phyloP scores from a whole-genome alignment of 2,888 invertebrate genomes.

The Acleris emargana region DNA sequence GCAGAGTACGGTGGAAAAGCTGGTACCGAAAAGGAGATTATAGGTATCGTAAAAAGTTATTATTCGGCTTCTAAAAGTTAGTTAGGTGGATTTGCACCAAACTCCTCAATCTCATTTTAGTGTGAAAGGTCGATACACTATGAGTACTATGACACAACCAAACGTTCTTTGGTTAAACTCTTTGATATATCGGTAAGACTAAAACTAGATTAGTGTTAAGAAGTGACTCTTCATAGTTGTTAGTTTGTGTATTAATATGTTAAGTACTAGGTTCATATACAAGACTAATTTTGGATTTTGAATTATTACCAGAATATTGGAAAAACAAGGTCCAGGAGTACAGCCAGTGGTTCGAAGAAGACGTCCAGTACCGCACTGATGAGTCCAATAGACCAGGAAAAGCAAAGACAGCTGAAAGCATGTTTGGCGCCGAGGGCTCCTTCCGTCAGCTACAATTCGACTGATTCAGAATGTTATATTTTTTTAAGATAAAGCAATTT shows the following conservation, averaged over 20 bases:
- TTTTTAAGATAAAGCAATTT: conserved; percentile 1
- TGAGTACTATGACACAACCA: too few relatives aligned
- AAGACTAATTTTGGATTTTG: neutral
- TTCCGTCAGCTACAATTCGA: conserved; percentile 59
- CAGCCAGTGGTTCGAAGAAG: conserved; percentile 72
- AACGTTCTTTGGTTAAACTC: too few relatives aligned
- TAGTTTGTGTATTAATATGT: neutral
- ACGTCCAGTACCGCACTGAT: conserved; percentile 68
- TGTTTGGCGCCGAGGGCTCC: conserved; percentile 74
- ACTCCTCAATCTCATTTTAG: too few relatives aligned
- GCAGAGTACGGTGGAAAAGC: conserved; percentile 87
- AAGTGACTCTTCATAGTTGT: too few relatives aligned
- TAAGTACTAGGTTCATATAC: neutral
- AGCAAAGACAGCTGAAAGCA: conserved; percentile 68
- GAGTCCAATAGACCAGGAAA: conserved; percentile 75
- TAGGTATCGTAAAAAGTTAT: conserved; percentile 49
- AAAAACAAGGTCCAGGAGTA: conserved; percentile 72
- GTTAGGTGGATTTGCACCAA: too few relatives aligned
- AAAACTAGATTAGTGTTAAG: too few relatives aligned
- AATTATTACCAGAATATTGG: conserved; percentile 57
- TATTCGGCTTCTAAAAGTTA: too few relatives aligned
- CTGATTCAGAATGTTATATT: conserved; percentile 28
- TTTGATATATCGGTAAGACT: too few relatives aligned
- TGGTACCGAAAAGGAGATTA: conserved; percentile 77
- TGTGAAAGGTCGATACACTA: too few relatives aligned